Base-by-base conservation (phyloP, 92 coral and sea anemone species). In the Phymanthus crucifer region DNA sequence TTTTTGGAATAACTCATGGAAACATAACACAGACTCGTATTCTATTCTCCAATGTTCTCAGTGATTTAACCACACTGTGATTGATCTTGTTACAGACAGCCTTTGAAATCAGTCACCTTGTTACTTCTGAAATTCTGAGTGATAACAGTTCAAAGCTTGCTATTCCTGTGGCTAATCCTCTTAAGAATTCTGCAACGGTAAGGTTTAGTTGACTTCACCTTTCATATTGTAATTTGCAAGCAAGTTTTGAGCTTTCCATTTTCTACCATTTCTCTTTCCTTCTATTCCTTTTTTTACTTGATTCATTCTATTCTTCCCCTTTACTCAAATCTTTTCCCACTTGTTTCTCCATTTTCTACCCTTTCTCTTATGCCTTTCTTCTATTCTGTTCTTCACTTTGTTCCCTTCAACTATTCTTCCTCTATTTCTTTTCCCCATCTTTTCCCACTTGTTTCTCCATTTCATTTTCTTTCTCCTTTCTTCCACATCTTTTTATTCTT, bases 81-180 rank as follows among this genome's bases (percentile, higher is more conserved):
- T 23, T 32, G 0, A 11, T 73, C 8, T 43, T 73, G 64, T 54
- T 54, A 21, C 46, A 82, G 86, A 71, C 73, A 33, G 66, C 80
- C 18, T 82, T 82, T 24, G 21, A 66, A 7, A 82, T 82, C 71
- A 40, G 86, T 77, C 86, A 82, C 64, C 73, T 35, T 37, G 79
- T 68, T 26, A 40, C 31, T 16, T 34, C 80, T 29, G 57, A 73
- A 17, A 13, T 38, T 1, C 40, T 38, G 4, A 69, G 70, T 45
- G 80, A 82, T 33, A 82, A 82, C 80, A 74, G 80, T 50, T 85
- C 92, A 33, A 35, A 21, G 58, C 75, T 81, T 10, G 66, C 19
- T 8, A 46, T 89, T 21, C 82, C 84, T n/a, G 27, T 85, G 2
- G 89, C 58, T 21, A 89, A 86, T 68, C 92, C 92, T 7, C 75